Percentiles rank a stretch among this genome's conserved stretches.
phyloP scores from a whole-genome alignment of 2,797 vertebrate genomes.

The Lacerta agilis region DNA sequence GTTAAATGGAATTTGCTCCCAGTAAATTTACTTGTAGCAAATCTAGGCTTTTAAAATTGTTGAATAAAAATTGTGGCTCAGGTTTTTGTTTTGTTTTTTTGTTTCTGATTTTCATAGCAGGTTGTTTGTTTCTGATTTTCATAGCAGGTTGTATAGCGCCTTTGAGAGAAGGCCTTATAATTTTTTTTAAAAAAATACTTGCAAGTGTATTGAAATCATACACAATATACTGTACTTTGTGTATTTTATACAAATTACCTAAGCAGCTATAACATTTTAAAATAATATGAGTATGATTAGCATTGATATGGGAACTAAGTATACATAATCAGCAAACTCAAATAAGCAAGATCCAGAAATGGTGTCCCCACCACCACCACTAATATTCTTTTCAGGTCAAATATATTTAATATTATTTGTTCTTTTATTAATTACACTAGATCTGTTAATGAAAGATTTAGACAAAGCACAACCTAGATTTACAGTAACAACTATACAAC shows the following conservation, averaged over 20 bases:
- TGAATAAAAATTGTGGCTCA: neutral
- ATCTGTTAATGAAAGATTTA: neutral
- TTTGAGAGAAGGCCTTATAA: neutral
- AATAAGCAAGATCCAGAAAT: neutral
- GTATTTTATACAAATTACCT: neutral
- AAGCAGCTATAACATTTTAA: neutral
- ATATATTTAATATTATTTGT: neutral
- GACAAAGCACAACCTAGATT: neutral
- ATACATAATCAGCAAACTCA: neutral
- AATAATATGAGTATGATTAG: neutral
- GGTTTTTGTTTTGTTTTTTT: neutral
- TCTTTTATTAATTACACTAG: neutral
- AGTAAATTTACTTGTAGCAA: neutral
- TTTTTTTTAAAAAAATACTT: rapidly evolving
- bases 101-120: neutral
- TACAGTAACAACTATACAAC: neutral
- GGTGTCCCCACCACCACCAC: no score
- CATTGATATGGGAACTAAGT: neutral
- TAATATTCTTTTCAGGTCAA: neutral
- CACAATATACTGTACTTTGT: neutral
- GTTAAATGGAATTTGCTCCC: neutral
- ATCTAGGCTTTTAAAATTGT: neutral
- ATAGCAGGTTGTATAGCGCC: neutral
- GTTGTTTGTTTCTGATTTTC: neutral
- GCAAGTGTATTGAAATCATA: neutral